A percentile compares a stretch with the other conserved stretches of the same genome.
Conservation (phyloP, 2,797 vertebrate species). For the Buceros bicornis region DNA sequence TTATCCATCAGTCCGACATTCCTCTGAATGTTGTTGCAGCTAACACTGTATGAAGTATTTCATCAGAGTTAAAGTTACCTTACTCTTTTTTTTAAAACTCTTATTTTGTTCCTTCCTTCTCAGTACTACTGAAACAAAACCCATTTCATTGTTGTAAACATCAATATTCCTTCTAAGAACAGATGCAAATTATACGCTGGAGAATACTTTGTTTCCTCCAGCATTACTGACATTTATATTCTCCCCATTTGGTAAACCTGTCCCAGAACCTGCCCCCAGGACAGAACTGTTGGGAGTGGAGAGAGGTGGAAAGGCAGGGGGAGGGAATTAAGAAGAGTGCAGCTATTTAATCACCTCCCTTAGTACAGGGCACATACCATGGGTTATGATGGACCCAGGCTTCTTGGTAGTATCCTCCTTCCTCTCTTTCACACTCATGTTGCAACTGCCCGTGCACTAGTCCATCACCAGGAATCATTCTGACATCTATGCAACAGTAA, state of each 20-base stretch:
- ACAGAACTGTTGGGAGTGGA: neutral
- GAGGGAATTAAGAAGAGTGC: neutral
- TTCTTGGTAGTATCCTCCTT: neutral
- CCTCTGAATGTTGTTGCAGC: neutral
- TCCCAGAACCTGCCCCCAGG: neutral
- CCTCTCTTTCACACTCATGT: neutral
- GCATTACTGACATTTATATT: neutral
- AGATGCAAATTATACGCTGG: neutral
- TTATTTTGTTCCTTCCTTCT: neutral
- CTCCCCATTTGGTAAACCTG: neutral
- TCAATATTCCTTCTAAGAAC: neutral
- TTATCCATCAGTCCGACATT: neutral
- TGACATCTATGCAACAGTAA: neutral
- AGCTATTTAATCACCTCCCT: neutral
- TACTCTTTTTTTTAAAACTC: neutral
- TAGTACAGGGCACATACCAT: neutral
- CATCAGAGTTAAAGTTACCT: neutral
- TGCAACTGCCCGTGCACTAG: neutral
- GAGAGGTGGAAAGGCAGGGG: neutral
- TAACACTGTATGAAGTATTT: neutral
- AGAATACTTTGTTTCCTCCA: neutral
- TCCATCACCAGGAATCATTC: neutral
- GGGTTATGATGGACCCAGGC: neutral
- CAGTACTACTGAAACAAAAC: neutral
- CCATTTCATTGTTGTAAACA: neutral